Conservation (phyloP, 2,797 vertebrate species). For the Diceros bicornis region DNA sequence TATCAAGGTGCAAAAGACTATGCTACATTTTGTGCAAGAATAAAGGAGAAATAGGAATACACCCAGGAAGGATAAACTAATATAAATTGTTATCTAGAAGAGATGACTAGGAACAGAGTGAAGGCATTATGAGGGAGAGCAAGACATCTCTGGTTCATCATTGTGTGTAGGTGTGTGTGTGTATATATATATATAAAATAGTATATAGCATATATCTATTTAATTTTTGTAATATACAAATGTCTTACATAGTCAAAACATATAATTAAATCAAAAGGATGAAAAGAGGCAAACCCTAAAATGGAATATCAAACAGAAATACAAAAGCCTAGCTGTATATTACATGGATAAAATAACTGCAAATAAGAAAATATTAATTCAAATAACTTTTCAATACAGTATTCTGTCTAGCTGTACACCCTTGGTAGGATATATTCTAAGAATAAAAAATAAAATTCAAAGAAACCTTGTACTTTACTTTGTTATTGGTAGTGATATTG, state of each 20-base stretch:
- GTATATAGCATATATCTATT: neutral
- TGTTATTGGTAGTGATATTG: neutral
- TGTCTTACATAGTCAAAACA: neutral
- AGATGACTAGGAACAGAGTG: neutral
- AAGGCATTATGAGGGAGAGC: neutral
- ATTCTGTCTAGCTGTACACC: neutral
- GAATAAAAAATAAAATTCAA: neutral
- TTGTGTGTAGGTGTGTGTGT: neutral
- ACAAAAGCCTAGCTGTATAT: neutral
- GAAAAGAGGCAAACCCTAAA: neutral
- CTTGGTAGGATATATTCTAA: neutral
- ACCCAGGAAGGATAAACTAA: neutral
- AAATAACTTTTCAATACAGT: neutral
- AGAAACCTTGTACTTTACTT: neutral
- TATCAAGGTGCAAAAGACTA: neutral
- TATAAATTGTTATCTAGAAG: neutral
- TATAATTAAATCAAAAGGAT: neutral
- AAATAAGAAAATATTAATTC: neutral
- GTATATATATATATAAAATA: neutral
- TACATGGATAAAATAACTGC: neutral
- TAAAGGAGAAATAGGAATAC: neutral
- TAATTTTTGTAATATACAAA: neutral
- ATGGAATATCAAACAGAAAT: neutral
- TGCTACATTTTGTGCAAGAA: neutral
- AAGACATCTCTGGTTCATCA: neutral